Evolutionary conservation across 2,888 invertebrate genomes (phyloP).

Genomic region (Eilema griseolum): DNA sequence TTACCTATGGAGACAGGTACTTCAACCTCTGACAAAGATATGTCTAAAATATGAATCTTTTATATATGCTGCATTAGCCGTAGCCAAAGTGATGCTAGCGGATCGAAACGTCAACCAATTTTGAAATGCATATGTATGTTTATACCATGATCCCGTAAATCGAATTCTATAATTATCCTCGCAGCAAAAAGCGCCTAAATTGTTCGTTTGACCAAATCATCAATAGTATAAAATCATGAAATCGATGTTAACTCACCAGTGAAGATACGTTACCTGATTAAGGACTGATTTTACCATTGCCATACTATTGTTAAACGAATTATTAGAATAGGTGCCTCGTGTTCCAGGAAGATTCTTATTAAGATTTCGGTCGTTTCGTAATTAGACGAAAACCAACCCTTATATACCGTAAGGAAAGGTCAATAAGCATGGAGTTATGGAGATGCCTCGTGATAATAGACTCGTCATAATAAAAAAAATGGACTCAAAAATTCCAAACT

Average conservation of each 20-base stretch:
- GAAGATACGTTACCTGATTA: neutral
- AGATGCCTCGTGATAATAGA: neutral
- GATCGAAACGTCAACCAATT: too few relatives aligned
- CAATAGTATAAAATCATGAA: neutral
- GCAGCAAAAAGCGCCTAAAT: neutral
- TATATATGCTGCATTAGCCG: too few relatives aligned
- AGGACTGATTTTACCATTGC: constrained; percentile 10
- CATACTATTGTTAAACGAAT: neutral
- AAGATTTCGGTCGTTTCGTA: neutral
- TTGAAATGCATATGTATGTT: too few relatives aligned
- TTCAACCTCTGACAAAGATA: too few relatives aligned
- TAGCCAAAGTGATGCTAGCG: too few relatives aligned
- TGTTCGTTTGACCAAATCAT: neutral
- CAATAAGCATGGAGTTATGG: too few relatives aligned
- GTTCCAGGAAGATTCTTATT: neutral
- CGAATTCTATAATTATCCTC: too few relatives aligned
- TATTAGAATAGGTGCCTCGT: neutral
- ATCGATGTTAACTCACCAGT: neutral
- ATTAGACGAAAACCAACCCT: too few relatives aligned
- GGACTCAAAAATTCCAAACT: neutral
- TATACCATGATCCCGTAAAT: too few relatives aligned
- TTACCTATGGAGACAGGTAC: neutral
- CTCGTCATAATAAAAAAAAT: neutral
- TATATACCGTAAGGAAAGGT: too few relatives aligned
- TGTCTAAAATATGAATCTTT: too few relatives aligned